A percentile compares a stretch with the other conserved stretches of the same genome.
Evolutionary conservation across 2,797 vertebrate genomes (phyloP).

Genomic region (Pangasius sanitwongsei): DNA sequence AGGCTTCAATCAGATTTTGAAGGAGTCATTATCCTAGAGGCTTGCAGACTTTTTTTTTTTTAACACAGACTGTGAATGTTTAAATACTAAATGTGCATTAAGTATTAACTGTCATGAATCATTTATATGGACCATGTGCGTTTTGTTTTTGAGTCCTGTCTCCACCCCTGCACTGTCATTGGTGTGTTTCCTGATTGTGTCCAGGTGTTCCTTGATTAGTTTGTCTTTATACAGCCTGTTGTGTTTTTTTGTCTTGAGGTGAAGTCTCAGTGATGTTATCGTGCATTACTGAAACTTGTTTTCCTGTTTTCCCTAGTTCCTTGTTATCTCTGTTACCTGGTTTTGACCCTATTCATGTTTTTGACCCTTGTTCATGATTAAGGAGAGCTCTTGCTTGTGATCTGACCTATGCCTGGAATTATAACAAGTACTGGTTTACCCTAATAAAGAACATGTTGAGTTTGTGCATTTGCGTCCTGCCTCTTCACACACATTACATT

Average conservation of each 20-base stretch:
- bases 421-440: neutral
- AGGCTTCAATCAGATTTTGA: neutral
- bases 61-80: neutral
- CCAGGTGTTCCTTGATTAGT: neutral
- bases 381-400: neutral
- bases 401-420: neutral
- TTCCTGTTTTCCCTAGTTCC: neutral
- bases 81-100: neutral
- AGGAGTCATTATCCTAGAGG: neutral
- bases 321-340: neutral
- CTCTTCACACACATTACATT: neutral
- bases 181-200: neutral
- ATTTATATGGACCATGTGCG: neutral
- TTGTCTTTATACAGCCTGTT: neutral
- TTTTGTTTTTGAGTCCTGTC: neutral
- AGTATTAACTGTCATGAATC: neutral
- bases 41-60: neutral
- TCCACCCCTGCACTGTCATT: neutral
- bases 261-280: neutral
- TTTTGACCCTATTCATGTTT: neutral
- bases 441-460: neutral
- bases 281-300: neutral
- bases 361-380: neutral
- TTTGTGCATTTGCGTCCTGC: neutral
- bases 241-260: neutral